Evolutionary conservation across 1,140 invertebrate genomes (phyloP).

Genomic region (Epicauta chinensis): DNA sequence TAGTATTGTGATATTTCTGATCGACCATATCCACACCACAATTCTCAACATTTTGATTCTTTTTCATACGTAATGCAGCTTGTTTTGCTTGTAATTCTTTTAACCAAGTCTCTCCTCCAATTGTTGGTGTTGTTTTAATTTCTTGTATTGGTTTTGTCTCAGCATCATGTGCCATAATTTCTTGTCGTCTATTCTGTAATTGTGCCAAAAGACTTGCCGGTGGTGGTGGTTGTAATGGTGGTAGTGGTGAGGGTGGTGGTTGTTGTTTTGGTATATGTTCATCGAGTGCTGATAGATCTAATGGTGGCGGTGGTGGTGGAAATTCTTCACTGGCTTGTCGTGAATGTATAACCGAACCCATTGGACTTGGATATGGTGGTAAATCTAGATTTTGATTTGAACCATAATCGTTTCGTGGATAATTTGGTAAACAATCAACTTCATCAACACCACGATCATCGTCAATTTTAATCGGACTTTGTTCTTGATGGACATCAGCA

Average conservation of each 20-base stretch:
- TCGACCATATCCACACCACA: constrained; percentile 23
- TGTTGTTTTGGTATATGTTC: constrained; percentile 45
- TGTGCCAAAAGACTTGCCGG: constrained; percentile 60
- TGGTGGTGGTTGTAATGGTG: constrained; percentile 40
- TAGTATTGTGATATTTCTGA: constrained; percentile 16
- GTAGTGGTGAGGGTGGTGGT: constrained; percentile 5
- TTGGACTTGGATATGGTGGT: constrained; percentile 73
- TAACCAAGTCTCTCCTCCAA: constrained; percentile 61
- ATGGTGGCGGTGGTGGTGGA: constrained; percentile 74
- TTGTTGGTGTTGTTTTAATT: constrained; percentile 31
- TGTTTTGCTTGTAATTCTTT: constrained; percentile 74
- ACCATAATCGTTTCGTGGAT: constrained; percentile 8
- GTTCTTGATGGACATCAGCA: constrained; percentile 75
- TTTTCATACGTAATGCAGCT: constrained; percentile 56
- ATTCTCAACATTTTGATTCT: constrained; percentile 32
- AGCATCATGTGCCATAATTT: constrained; percentile 53
- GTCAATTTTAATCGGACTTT: constrained; percentile 55
- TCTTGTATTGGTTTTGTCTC: constrained; percentile 29
- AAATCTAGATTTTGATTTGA: constrained; percentile 49
- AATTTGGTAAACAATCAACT: constrained; percentile 47
- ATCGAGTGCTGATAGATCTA: constrained; percentile 56
- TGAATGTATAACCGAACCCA: constrained; percentile 68
- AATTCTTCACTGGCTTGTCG: constrained; percentile 83
- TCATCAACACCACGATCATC: constrained; percentile 53
- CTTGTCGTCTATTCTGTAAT: constrained; percentile 67